Conservation (phyloP, 2,888 invertebrate species). For the Drosophila tripunctata region DNA sequence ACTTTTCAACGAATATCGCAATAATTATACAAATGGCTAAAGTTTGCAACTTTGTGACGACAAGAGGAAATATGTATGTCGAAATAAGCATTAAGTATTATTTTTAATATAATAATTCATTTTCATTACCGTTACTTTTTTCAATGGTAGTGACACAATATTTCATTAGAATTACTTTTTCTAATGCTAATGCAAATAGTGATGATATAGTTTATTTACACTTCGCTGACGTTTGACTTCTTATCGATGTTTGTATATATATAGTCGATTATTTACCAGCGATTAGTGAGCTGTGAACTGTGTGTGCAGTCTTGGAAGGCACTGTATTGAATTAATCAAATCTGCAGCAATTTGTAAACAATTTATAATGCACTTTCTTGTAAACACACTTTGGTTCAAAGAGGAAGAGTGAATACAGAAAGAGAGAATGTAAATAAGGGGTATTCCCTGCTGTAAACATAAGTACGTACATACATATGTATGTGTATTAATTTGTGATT, state of each 20-base stretch:
- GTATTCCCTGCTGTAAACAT: background rate
- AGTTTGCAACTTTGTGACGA: background rate
- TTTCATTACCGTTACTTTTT: too few species aligned
- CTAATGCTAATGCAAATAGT: too few species aligned
- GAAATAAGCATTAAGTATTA: too few species aligned
- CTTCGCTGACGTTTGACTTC: background rate
- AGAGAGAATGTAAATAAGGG: background rate
- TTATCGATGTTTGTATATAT: background rate
- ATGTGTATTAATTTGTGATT: too few species aligned
- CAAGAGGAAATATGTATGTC: background rate
- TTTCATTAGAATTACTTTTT: too few species aligned
- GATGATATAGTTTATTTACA: background rate
- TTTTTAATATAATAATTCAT: too few species aligned
- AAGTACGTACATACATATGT: too few species aligned
- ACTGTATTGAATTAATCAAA: too few species aligned
- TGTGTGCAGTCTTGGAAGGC: too few species aligned
- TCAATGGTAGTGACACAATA: too few species aligned
- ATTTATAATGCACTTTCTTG: conserved; percentile 11
- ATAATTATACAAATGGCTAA: conserved; percentile 20
- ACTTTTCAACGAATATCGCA: conserved; percentile 37
- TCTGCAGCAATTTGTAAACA: conserved; percentile 33
- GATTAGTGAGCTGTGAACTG: too few species aligned
- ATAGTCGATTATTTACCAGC: background rate
- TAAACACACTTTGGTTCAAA: conserved; percentile 23
- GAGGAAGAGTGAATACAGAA: background rate